Base-by-base conservation (phyloP, 2,113 vertebrate species). In the Sinocyclocheilus anshuiensis region DNA sequence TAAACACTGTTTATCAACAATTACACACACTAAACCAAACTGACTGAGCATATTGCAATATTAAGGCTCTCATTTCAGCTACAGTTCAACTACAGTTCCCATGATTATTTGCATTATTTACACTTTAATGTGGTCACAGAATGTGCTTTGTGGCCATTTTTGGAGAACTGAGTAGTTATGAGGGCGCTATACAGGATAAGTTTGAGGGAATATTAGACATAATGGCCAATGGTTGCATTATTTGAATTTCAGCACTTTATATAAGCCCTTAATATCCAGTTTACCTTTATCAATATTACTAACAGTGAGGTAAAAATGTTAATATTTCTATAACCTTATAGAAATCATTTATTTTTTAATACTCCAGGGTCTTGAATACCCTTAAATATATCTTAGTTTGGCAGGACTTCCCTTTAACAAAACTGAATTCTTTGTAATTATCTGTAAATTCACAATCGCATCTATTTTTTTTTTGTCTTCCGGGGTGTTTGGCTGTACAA, bases 221-320 rank as follows among this genome's bases (percentile, higher is more conserved):
- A 55, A 76, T 42, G 26, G 75, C 75, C 53, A 33, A 88, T 57
- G 79, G 57, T 74, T 87, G 36, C n/a, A 50, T 87, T 33, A 24
- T 88, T 72, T 72, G 82, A 92, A 93, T 92, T 77, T 91, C 90
- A 92, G 94, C 94, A 94, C 93, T 94, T 95, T 95, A 94, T 88
- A 86, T 77, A 91, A 89, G 88, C 91, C 90, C 87, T 88, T 88
- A 75, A 88, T 83, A 90, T 91, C 48, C 85, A 83, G 69, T 87
- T 57, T 88, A 90, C 86, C 86, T 91, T 91, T 86, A 79, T 90
- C 90, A 86, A 86, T 89, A 87, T 89, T 91, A 89, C 90, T 89
- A 89, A 87, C 85, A 87, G 86, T 84, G 78, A 91, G 72, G 90
- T 90, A 88, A 91, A 92, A 92, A 93, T 69, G 67, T 53, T 33